These are phyloP conservation scores for Eretmochelys imbricata DNA, from an alignment of 2,113 vertebrate species.

Conservation along the genomic window DNA sequence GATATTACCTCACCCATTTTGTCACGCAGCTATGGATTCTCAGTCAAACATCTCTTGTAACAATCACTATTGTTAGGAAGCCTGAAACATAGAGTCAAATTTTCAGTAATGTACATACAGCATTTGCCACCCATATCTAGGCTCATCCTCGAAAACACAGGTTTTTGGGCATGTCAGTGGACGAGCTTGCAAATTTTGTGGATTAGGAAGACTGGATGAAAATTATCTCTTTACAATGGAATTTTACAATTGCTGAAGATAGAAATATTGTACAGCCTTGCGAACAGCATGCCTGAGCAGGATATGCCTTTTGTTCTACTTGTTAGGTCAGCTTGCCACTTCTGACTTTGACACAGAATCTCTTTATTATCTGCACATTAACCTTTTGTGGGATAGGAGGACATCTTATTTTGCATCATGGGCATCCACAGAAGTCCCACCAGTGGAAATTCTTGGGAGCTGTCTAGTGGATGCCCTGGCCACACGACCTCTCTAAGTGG, in stretches of 20 bases:
- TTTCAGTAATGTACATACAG: not conserved
- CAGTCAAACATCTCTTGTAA: constrained; percentile 34
- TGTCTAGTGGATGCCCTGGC: not conserved
- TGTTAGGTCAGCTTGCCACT: not conserved
- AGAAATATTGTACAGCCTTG: not conserved
- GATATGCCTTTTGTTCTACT: not conserved
- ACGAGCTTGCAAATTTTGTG: not conserved
- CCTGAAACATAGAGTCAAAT: not conserved
- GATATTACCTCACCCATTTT: not conserved
- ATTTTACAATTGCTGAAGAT: not conserved
- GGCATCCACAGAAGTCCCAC: not conserved
- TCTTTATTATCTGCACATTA: not conserved
- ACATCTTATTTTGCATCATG: not conserved
- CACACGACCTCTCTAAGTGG: not conserved
- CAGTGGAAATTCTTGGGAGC: not conserved
- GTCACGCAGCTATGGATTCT: not conserved
- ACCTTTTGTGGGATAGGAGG: not conserved
- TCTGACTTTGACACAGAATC: not conserved
- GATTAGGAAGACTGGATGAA: not conserved
- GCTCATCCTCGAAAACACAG: constrained; percentile 8
- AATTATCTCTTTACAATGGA: not conserved
- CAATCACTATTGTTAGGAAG: not conserved
- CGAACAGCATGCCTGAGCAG: not conserved
- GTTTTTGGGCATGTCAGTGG: not conserved
- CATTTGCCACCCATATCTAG: not conserved